phyloP scores from a whole-genome alignment of 2,797 vertebrate species.

The Paguma larvata region DNA sequence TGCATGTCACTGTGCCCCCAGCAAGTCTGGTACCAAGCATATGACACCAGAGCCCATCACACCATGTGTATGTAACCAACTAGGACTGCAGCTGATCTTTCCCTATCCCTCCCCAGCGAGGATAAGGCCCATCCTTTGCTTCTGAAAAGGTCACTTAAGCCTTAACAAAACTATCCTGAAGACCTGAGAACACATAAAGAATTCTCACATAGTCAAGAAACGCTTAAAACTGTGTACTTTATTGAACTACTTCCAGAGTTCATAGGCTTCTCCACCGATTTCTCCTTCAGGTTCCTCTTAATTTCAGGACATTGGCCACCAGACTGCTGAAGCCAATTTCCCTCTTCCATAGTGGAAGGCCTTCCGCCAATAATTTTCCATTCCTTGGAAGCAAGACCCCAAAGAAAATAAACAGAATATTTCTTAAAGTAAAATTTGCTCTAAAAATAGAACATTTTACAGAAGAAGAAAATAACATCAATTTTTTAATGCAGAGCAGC shows the following conservation, averaged over 20 bases:
- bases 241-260: neutral
- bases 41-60: neutral
- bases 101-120: neutral
- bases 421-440: constrained; percentile 12
- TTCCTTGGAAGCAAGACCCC: neutral
- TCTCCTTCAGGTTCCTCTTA: neutral
- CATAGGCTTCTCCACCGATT: neutral
- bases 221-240: neutral
- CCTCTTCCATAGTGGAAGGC: neutral
- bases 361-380: neutral
- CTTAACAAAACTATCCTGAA: neutral
- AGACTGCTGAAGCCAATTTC: neutral
- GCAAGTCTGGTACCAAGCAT: neutral
- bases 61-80: neutral
- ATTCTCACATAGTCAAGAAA: neutral
- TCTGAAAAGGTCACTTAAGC: neutral
- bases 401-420: constrained; percentile 18
- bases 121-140: neutral
- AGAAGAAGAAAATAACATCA: neutral
- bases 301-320: neutral
- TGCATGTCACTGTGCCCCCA: neutral
- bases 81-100: neutral
- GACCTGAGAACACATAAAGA: neutral
- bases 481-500: neutral
- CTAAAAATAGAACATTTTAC: neutral